phyloP scores from a whole-genome alignment of 2,888 invertebrate genomes.

The Meteorus cinctellus region DNA sequence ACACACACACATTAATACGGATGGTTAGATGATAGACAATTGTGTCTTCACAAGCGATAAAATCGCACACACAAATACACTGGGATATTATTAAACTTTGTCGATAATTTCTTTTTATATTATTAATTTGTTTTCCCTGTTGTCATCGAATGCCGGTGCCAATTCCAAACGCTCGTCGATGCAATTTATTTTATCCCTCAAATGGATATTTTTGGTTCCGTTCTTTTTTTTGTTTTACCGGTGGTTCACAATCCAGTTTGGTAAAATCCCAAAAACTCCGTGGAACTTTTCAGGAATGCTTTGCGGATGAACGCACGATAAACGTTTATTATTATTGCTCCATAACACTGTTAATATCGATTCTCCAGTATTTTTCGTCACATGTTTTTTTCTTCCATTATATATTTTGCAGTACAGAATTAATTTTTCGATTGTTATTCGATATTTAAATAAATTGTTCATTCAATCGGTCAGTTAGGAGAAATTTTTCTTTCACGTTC shows the following conservation, averaged over 20 bases:
- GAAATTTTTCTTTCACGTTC: too few relatives aligned
- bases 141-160: constrained; percentile 26
- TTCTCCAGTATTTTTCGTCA: background rate
- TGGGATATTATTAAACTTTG: constrained; percentile 47
- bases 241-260: background rate
- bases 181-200: constrained; percentile 18
- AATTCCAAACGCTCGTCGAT: constrained; percentile 44
- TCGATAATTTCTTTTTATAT: constrained; percentile 20
- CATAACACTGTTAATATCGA: background rate
- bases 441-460: too few relatives aligned
- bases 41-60: constrained; percentile 28
- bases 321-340: background rate
- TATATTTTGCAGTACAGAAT: background rate
- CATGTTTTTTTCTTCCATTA: background rate
- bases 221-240: background rate
- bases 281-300: background rate
- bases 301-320: background rate
- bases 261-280: background rate
- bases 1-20: background rate
- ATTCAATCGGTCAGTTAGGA: too few relatives aligned
- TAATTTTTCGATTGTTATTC: background rate
- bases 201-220: background rate
- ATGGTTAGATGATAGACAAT: background rate
- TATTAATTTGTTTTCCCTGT: too few relatives aligned
- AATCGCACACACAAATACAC: constrained; percentile 33